A percentile compares a stretch with the other conserved stretches of the same genome.
Evolutionary conservation across 2,888 invertebrate species (phyloP).

Genomic region (Nymphalis polychloros): DNA sequence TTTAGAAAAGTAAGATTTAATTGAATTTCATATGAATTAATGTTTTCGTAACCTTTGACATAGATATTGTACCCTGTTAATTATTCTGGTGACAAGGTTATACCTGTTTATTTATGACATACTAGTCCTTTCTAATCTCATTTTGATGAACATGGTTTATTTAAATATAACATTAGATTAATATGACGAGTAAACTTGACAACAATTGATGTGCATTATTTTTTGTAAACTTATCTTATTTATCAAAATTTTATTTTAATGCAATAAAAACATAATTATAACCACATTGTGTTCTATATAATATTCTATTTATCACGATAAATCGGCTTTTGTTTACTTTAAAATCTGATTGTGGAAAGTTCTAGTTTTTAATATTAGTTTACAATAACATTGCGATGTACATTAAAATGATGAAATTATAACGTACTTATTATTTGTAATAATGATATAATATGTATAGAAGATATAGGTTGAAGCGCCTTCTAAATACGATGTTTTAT

Average conservation of each 20-base stretch:
- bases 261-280: background rate
- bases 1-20: constrained; percentile 11
- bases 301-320: constrained; percentile 1
- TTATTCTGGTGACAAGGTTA: constrained; percentile 15
- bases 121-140: constrained; percentile 9
- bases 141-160: constrained; percentile 1
- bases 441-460: constrained; percentile 8
- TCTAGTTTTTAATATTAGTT: constrained; percentile 21
- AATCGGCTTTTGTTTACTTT: constrained; percentile 5
- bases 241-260: background rate
- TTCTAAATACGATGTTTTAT: constrained; percentile 31
- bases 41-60: constrained; percentile 28
- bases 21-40: constrained; percentile 14
- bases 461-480: constrained; percentile 31
- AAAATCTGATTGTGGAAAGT: constrained; percentile 18
- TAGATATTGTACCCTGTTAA: constrained; percentile 17
- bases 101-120: constrained; percentile 19
- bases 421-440: constrained; percentile 29
- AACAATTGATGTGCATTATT: too few relatives aligned
- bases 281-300: constrained; percentile 17
- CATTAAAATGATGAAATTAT: constrained; percentile 15
- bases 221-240: background rate
- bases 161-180: background rate
- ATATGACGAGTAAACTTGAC: background rate
- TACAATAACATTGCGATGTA: constrained; percentile 19